phyloP scores from a whole-genome alignment of 1,140 invertebrate genomes.

The Drosophila bifasciata region DNA sequence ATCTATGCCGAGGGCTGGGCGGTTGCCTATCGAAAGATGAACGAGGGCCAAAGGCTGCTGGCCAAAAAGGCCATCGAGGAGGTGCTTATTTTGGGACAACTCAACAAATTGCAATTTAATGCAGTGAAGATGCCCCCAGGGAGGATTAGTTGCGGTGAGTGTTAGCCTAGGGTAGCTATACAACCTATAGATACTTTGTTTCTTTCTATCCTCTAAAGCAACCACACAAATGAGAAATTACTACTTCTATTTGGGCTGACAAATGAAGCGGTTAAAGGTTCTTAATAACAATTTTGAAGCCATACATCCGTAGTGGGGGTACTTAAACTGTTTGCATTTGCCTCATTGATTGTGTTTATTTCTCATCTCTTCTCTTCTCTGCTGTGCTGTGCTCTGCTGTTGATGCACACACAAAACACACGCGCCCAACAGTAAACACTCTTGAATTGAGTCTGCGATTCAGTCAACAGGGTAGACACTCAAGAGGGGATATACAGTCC shows the following conservation, averaged over 20 bases:
- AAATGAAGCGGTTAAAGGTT: slow-evolving; percentile 39
- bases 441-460: slow-evolving; percentile 48
- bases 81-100: slow-evolving; percentile 41
- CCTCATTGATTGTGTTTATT: slow-evolving; percentile 71
- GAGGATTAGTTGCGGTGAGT: too few relatives aligned
- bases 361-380: neutral
- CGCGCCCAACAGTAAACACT: slow-evolving; percentile 73
- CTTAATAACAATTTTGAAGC: slow-evolving; percentile 41
- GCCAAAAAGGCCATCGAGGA: slow-evolving; percentile 52
- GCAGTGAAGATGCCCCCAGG: neutral
- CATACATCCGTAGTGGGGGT: slow-evolving; percentile 57
- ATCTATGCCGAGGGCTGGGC: slow-evolving; percentile 51
- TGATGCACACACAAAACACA: slow-evolving; percentile 26
- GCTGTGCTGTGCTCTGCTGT: too few relatives aligned
- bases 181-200: too few relatives aligned
- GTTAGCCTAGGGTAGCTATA: too few relatives aligned
- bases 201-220: slow-evolving; percentile 6
- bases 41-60: slow-evolving; percentile 32
- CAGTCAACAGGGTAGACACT: slow-evolving; percentile 28
- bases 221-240: slow-evolving; percentile 28
- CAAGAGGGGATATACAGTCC: too few relatives aligned
- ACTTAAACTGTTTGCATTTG: slow-evolving; percentile 78
- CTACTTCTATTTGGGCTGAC: slow-evolving; percentile 4
- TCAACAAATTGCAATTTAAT: slow-evolving; percentile 35
- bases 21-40: slow-evolving; percentile 42